Percentiles rank a stretch among this genome's conserved stretches.
These are phyloP conservation scores for Drosophila fulvimacula DNA, from an alignment of 2,888 invertebrate genomes.

Conservation along the genomic window DNA sequence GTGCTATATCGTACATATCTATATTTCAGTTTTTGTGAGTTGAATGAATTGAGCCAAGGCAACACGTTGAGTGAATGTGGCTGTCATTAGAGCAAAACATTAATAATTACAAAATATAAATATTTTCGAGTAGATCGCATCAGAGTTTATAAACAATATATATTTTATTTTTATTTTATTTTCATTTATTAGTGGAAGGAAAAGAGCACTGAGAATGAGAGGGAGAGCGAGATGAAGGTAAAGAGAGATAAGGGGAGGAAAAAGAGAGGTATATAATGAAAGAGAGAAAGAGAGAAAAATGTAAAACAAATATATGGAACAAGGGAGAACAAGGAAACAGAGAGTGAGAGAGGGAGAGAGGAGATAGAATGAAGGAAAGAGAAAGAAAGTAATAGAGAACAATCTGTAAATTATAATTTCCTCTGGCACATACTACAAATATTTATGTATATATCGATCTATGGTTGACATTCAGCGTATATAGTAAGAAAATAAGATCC, in stretches of 20 bases:
- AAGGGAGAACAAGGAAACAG: not conserved
- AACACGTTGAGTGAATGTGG: constrained; percentile 10
- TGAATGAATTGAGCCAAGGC: constrained; percentile 69
- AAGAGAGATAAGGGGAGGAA: not conserved
- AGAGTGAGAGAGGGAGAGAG: not conserved
- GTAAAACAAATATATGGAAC: no score
- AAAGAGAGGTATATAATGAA: not conserved
- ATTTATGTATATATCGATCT: not conserved
- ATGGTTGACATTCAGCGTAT: no score
- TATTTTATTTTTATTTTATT: no score
- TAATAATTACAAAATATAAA: not conserved
- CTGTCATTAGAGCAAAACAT: not conserved
- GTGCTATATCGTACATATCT: not conserved
- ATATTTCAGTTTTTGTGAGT: constrained; percentile 29
- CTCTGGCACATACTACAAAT: no score
- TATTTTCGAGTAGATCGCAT: no score
- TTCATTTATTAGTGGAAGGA: not conserved
- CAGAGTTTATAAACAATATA: no score
- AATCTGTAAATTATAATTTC: no score
- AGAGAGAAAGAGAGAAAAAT: not conserved
- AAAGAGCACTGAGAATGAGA: not conserved
- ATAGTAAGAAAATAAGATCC: no score
- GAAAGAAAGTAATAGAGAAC: not conserved
- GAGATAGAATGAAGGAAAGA: not conserved
- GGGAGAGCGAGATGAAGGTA: not conserved